Percentiles rank a stretch among this genome's conserved stretches.
Conservation (phyloP, 2,797 vertebrate genomes). For the Propithecus perrieri region DNA sequence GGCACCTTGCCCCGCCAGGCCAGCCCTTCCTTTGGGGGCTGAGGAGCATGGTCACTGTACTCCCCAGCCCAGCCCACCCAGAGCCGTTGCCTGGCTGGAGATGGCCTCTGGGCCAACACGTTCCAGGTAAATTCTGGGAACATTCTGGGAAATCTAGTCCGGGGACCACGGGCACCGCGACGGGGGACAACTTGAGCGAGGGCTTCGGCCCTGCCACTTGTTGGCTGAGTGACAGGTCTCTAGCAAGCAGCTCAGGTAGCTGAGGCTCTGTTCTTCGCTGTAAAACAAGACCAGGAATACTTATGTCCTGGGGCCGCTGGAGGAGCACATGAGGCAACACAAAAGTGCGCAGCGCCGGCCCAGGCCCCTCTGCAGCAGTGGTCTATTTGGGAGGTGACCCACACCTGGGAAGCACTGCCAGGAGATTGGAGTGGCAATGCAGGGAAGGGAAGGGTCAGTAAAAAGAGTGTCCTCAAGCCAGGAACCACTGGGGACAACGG, state of each 20-base stretch:
- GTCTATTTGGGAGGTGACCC: background rate
- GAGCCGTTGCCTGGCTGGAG: background rate
- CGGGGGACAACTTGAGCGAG: background rate
- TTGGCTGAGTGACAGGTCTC: fast-evolving
- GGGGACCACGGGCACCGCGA: fast-evolving
- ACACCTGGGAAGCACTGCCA: too few relatives aligned
- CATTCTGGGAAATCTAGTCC: background rate
- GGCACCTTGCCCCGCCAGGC: background rate
- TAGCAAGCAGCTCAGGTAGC: background rate
- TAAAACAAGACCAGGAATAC: background rate
- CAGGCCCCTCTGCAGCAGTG: background rate
- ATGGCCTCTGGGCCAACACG: background rate
- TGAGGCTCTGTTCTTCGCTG: fast-evolving
- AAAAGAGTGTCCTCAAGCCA: background rate
- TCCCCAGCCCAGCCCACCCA: background rate
- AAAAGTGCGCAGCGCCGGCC: background rate
- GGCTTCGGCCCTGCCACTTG: background rate
- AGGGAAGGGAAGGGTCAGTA: background rate
- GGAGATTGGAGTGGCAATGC: background rate
- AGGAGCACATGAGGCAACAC: background rate
- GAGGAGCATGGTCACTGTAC: background rate
- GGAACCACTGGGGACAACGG: too few relatives aligned
- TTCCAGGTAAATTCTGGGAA: background rate
- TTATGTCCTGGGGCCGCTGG: background rate
- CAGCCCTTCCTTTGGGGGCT: background rate